Conservation (phyloP, 2,113 vertebrate species). For the Gila orcuttii region DNA sequence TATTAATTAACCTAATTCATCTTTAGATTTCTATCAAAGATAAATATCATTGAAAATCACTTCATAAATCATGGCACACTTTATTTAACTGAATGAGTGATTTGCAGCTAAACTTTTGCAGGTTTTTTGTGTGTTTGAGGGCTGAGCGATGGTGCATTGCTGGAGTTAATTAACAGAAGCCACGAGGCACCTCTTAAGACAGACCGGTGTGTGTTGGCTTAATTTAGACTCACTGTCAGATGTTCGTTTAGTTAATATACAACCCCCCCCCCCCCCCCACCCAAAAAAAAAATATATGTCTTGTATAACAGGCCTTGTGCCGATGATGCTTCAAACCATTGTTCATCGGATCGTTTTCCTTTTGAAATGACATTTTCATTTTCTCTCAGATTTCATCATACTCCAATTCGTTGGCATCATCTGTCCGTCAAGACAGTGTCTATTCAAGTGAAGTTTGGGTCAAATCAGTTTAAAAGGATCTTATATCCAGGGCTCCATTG, state of each 20-base stretch:
- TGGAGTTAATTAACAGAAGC: conserved; percentile 66
- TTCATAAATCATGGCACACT: conserved; percentile 29
- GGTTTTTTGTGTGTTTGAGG: background rate
- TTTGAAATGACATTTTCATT: conserved; percentile 10
- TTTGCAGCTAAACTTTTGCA: conserved; percentile 7
- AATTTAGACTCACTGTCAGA: conserved; percentile 65
- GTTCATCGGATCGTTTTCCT: background rate
- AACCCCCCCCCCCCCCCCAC: too few relatives aligned
- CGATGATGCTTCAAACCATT: background rate
- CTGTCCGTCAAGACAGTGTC: conserved; percentile 39
- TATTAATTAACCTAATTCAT: conserved; percentile 63
- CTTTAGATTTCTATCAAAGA: conserved; percentile 58
- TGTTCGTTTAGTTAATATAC: conserved; percentile 60
- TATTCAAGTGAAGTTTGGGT: background rate
- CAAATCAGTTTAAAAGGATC: conserved; percentile 33
- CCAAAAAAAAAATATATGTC: background rate
- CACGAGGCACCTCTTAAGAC: conserved; percentile 66
- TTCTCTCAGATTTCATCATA: conserved; percentile 19
- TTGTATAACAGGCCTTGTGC: background rate
- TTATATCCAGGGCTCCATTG: conserved; percentile 27
- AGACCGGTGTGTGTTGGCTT: conserved; percentile 61
- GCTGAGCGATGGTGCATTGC: conserved; percentile 65
- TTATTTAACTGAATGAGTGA: conserved; percentile 35
- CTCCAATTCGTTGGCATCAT: background rate
- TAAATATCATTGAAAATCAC: conserved; percentile 42